phyloP scores from a whole-genome alignment of 2,888 invertebrate genomes.

The Empis livida region DNA sequence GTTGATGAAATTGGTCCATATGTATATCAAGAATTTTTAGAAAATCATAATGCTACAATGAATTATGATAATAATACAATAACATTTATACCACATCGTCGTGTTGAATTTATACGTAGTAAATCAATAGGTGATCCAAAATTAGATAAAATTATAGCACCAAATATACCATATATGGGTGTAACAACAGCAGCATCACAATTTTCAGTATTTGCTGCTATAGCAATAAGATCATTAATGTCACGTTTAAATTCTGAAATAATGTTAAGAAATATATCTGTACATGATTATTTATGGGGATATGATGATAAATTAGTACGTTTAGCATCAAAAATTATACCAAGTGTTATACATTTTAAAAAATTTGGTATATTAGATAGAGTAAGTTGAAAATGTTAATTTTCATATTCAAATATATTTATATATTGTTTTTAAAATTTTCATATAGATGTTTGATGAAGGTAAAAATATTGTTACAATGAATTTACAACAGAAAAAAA shows the following conservation, averaged over 20 bases:
- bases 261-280: constrained; percentile 45
- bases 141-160: constrained; percentile 45
- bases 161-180: constrained; percentile 58
- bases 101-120: constrained; percentile 46
- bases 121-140: constrained; percentile 52
- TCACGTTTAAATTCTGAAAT: constrained; percentile 44
- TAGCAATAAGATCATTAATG: constrained; percentile 46
- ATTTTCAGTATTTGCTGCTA: constrained; percentile 36
- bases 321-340: constrained; percentile 55
- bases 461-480: constrained; percentile 45
- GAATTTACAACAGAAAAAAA: constrained; percentile 31
- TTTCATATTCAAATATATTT: constrained; percentile 9
- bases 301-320: constrained; percentile 62
- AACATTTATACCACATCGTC: constrained; percentile 47
- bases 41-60: constrained; percentile 51
- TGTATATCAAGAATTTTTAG: constrained; percentile 60
- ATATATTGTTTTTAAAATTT: too few relatives aligned
- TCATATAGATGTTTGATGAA: constrained; percentile 47
- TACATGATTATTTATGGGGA: constrained; percentile 67
- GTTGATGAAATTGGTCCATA: constrained; percentile 68
- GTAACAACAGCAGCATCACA: constrained; percentile 26
- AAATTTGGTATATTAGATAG: constrained; percentile 70
- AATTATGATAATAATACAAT: constrained; percentile 49
- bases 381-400: constrained; percentile 42
- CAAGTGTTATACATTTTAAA: constrained; percentile 68